phyloP scores from a whole-genome alignment of 2,888 invertebrate genomes.

The Agrypnus murinus region DNA sequence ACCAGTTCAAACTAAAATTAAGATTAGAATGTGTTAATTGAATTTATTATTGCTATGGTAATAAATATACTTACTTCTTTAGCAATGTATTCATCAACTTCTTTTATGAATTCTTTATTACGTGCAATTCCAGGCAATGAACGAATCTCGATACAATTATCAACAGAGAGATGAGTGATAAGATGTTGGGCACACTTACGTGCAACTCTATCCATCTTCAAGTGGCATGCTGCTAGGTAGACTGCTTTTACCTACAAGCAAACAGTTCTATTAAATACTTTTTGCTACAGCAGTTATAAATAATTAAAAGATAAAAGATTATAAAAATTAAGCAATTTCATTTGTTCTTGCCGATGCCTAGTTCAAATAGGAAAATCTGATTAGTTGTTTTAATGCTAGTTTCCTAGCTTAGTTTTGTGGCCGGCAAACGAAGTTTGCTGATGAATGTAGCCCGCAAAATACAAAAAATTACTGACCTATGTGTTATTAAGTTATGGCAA shows the following conservation, averaged over 20 bases:
- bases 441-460: no score
- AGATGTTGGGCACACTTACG: slow-evolving; percentile 82
- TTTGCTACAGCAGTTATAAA: no score
- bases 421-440: no score
- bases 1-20: slow-evolving; percentile 77
- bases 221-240: slow-evolving; percentile 85
- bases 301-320: no score
- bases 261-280: no score
- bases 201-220: slow-evolving; percentile 85
- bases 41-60: background rate
- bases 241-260: slow-evolving; percentile 79
- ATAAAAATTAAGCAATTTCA: no score
- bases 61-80: slow-evolving; percentile 75
- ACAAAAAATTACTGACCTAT: no score
- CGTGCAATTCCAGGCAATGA: slow-evolving; percentile 77
- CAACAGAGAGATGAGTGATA: slow-evolving; percentile 78
- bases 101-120: slow-evolving; percentile 76
- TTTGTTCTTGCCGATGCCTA: no score
- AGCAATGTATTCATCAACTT: slow-evolving; percentile 82
- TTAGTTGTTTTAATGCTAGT: no score
- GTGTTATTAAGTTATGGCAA: no score
- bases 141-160: slow-evolving; percentile 76
- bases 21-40: background rate
- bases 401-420: no score
- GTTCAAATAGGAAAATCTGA: no score